phyloP scores from a whole-genome alignment of 2,888 invertebrate species.

The Dasypolia templi region DNA sequence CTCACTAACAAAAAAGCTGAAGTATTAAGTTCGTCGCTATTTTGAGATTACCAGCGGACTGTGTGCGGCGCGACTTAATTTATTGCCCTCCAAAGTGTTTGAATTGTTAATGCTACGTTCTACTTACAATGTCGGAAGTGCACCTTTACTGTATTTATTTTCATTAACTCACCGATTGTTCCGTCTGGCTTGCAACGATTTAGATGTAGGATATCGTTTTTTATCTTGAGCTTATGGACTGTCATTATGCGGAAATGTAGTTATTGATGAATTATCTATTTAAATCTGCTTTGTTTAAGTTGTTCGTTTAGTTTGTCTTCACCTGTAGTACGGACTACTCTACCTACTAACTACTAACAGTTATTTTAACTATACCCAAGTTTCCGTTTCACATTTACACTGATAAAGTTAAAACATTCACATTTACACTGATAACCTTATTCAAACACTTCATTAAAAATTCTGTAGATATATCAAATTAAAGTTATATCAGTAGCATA shows the following conservation, averaged over 20 bases:
- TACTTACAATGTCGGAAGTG: slow-evolving; percentile 74
- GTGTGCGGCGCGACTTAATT: slow-evolving; percentile 82
- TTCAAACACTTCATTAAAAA: slow-evolving; percentile 32
- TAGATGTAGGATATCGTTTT: slow-evolving; percentile 45
- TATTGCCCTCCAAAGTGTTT: slow-evolving; percentile 87
- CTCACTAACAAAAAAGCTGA: slow-evolving; percentile 72
- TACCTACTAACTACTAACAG: not conserved
- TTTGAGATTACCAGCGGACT: slow-evolving; percentile 83
- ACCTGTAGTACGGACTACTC: not conserved
- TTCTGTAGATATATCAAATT: not conserved
- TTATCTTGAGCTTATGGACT: slow-evolving; percentile 15
- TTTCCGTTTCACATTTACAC: not conserved
- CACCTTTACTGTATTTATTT: slow-evolving; percentile 70
- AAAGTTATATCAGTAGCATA: not conserved
- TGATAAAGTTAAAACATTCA: slow-evolving; percentile 15
- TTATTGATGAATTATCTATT: slow-evolving; percentile 1
- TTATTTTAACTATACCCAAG: not conserved
- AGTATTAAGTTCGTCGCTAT: slow-evolving; percentile 84
- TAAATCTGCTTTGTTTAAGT: not conserved
- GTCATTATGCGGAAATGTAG: not conserved
- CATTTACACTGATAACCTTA: slow-evolving; percentile 21
- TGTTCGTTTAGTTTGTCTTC: not conserved
- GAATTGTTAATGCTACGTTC: slow-evolving; percentile 86
- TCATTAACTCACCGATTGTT: slow-evolving; percentile 51
- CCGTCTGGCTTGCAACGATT: slow-evolving; percentile 49